Base-by-base conservation (phyloP, 2,888 invertebrate genomes). In the Carabus problematicus region DNA sequence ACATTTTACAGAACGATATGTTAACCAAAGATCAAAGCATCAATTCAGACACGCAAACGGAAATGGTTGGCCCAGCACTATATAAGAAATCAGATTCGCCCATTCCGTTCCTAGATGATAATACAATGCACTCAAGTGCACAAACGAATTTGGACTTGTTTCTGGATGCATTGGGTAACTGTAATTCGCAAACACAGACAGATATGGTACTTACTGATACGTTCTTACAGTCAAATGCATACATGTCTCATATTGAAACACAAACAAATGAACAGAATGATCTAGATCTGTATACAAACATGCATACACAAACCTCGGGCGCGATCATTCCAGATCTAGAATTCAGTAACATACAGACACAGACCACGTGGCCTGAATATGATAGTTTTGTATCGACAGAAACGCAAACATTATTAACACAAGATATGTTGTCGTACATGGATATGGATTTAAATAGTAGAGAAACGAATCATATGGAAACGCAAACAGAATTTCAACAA, bases 261-360 rank as follows among this genome's bases (percentile, higher is more conserved):
- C 80, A 82, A 64, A 85, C 85, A 0, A 80, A 81, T 64, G 79
- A 81, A 72, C 77, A 80, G 42, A 77, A 79, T 14, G 76, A 79
- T 45, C 78, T 83, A 64, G 82, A 82, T 72, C 80, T 82, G 49
- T 76, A 82, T 71, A 82, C 79, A 66, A 82, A 85, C 73, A 84
- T 81, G 72, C 83, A 80, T 70, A 85, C 85, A 12, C 84, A 84
- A 76, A 86, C 85, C 1, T 87, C 86, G 74, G 85, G 86, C 56
- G 81, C 86, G 49, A 77, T 87, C 39, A 77, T 85, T 2, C 78
- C 82, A 4, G 87, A 86, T 73, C 79, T 89, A 40, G 85, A 83
- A n/a, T 79, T 88, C 47, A 84, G 85, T 16, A 84, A 88, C 73
- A 89, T 86, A 70, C 87, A 89, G 76, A 89, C 89, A 0, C 89